A percentile compares a stretch with the other conserved stretches of the same genome.
These are phyloP conservation scores for Polymixis lichenea DNA, from an alignment of 2,888 invertebrate genomes.

Conservation along the genomic window DNA sequence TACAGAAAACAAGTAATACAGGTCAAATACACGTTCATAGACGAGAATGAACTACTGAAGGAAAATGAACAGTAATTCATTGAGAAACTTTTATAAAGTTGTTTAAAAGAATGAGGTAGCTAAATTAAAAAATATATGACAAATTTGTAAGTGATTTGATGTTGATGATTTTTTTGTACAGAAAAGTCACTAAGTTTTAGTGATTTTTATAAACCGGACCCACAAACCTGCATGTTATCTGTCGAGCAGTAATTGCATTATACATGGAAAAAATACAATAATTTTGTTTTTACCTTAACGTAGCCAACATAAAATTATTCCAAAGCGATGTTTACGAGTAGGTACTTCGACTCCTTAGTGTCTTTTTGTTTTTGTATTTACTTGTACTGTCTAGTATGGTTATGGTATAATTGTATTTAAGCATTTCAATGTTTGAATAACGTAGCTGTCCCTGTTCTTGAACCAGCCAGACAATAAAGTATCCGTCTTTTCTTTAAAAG, in stretches of 20 bases:
- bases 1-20: slow-evolving; percentile 6
- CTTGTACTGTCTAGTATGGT: background rate
- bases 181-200: background rate
- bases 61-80: too few species aligned
- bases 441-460: background rate
- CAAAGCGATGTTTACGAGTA: background rate
- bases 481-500: too few species aligned
- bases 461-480: background rate
- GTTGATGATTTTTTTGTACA: background rate
- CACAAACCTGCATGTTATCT: too few species aligned
- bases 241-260: background rate
- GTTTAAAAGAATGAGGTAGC: background rate
- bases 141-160: background rate
- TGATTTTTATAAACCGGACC: background rate
- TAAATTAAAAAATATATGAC: background rate
- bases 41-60: background rate
- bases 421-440: background rate
- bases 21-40: background rate
- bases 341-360: background rate
- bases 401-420: background rate
- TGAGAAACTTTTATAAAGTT: background rate
- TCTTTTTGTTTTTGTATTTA: background rate
- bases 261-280: background rate
- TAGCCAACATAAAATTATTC: background rate
- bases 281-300: background rate